These are phyloP conservation scores for Bombus waltoni DNA, from an alignment of 1,140 invertebrate species.

Conservation along the genomic window DNA sequence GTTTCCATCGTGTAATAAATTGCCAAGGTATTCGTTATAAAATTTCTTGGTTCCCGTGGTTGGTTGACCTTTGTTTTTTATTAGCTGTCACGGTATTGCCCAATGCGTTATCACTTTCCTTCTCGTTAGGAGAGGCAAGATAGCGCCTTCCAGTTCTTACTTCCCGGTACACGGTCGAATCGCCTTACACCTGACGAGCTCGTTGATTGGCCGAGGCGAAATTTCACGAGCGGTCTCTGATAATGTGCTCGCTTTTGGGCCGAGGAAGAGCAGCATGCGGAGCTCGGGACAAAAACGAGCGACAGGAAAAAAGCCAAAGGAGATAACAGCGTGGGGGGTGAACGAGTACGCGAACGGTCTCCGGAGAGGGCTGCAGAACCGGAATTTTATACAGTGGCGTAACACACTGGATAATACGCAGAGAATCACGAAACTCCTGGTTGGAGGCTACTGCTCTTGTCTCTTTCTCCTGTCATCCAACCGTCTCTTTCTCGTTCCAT, in stretches of 20 bases:
- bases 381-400: conserved; percentile 81
- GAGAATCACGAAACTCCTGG: conserved; percentile 70
- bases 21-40: background rate
- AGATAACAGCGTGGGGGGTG: conserved; percentile 66
- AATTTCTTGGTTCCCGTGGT: background rate
- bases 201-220: conserved; percentile 70
- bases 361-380: conserved; percentile 75
- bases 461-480: background rate
- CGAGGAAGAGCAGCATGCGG: conserved; percentile 45
- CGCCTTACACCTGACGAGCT: conserved; percentile 59
- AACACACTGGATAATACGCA: conserved; percentile 76
- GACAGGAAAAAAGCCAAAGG: conserved; percentile 58
- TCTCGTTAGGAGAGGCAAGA: conserved; percentile 42
- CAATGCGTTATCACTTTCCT: conserved; percentile 47
- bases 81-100: conserved; percentile 39
- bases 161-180: conserved; percentile 16
- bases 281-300: conserved; percentile 66
- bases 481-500: background rate
- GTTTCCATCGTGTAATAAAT: background rate
- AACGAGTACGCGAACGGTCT: conserved; percentile 55
- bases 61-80: background rate
- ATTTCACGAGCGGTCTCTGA: conserved; percentile 63
- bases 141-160: conserved; percentile 26
- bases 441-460: conserved; percentile 48
- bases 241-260: conserved; percentile 67